phyloP scores from a whole-genome alignment of 2,797 vertebrate species.

The Mionectes olivaceus region DNA sequence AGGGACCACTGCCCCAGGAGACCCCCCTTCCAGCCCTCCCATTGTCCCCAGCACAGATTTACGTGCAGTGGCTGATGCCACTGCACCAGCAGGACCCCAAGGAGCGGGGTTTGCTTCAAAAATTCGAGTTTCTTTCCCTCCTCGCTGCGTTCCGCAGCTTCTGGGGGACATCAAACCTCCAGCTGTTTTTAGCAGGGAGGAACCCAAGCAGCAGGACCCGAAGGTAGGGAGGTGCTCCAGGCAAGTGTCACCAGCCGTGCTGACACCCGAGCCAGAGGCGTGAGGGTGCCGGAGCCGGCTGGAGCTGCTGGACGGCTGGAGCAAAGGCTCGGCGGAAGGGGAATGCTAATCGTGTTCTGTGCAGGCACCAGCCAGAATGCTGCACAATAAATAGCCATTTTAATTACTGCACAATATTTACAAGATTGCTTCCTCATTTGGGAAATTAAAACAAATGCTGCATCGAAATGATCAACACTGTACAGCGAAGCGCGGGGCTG shows the following conservation, averaged over 20 bases:
- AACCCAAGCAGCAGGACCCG: rapidly evolving
- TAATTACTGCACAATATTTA: slow-evolving; percentile 69
- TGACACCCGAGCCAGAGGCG: rapidly evolving
- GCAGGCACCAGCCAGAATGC: slow-evolving; percentile 31
- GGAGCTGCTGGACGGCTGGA: neutral
- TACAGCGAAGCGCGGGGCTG: neutral
- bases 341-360: neutral
- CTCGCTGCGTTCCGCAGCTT: rapidly evolving
- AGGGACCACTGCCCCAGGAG: no score
- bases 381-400: slow-evolving; percentile 59
- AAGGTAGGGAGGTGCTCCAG: rapidly evolving
- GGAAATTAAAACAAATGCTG: slow-evolving; percentile 68
- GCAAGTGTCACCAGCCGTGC: rapidly evolving
- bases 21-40: no score
- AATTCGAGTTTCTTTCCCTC: neutral
- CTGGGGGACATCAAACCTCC: rapidly evolving
- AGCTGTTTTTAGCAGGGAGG: rapidly evolving
- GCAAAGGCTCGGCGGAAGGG: neutral
- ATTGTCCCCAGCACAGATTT: rapidly evolving
- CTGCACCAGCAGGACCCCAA: neutral
- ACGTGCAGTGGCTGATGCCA: rapidly evolving
- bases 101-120: neutral
- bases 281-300: rapidly evolving
- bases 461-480: slow-evolving; percentile 34
- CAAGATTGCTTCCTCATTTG: slow-evolving; percentile 61